Percentiles rank a stretch among this genome's conserved stretches.
Evolutionary conservation across 1,140 invertebrate genomes (phyloP).

Genomic region (Drosophila kanapiae): DNA sequence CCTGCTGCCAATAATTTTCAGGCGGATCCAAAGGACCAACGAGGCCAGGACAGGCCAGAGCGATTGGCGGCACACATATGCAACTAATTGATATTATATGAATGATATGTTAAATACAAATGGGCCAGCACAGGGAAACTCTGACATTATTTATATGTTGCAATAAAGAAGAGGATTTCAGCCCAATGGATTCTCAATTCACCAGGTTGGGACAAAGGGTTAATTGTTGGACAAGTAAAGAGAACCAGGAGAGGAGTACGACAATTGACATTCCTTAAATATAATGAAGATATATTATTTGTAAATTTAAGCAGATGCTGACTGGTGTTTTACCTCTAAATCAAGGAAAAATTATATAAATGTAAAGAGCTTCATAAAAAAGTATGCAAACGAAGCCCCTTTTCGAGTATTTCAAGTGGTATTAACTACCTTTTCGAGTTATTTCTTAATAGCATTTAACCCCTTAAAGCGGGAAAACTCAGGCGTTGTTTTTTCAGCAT

Average conservation of each 20-base stretch:
- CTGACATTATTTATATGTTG: conserved; percentile 56
- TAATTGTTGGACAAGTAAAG: background rate
- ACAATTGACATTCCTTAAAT: background rate
- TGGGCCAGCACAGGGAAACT: conserved; percentile 44
- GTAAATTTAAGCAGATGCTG: background rate
- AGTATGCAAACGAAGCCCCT: too few species aligned
- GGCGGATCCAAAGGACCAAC: conserved; percentile 27
- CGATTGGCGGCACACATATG: conserved; percentile 60
- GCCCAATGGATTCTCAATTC: conserved; percentile 59
- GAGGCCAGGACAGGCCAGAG: conserved; percentile 18
- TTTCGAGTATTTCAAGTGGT: background rate
- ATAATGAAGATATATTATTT: background rate
- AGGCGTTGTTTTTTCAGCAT: background rate
- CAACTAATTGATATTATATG: conserved; percentile 82
- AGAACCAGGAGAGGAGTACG: background rate
- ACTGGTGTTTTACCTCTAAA: background rate
- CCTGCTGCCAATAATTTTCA: conserved; percentile 68
- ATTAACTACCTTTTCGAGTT: background rate
- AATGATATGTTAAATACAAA: conserved; percentile 81
- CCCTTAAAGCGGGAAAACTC: background rate
- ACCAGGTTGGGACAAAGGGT: conserved; percentile 2
- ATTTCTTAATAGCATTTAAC: background rate
- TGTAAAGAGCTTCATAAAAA: too few species aligned
- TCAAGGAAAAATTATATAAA: too few species aligned
- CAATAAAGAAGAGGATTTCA: conserved; percentile 32